A percentile compares a stretch with the other conserved stretches of the same genome.
phyloP scores from a whole-genome alignment of 2,888 invertebrate species.

The Rhopalosiphum nymphaeae region DNA sequence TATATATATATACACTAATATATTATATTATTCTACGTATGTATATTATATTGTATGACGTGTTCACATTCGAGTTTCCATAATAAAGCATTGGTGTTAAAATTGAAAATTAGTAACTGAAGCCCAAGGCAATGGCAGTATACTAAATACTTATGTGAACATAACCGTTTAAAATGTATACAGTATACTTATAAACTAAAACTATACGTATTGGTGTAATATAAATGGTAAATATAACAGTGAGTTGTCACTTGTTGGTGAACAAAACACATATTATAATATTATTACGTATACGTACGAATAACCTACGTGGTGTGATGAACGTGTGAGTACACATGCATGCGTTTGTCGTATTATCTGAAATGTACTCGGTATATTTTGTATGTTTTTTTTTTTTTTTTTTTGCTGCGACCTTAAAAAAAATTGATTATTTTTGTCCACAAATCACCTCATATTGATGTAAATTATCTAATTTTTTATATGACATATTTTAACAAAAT shows the following conservation, averaged over 20 bases:
- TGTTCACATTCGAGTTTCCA: slow-evolving; percentile 4
- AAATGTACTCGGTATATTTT: too few species aligned
- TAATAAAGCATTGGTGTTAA: slow-evolving; percentile 4
- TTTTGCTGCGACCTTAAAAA: background rate
- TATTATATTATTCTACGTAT: background rate
- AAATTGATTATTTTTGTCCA: background rate
- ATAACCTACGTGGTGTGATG: background rate
- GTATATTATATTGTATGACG: background rate
- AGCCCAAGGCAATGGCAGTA: background rate
- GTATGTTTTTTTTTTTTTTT: background rate
- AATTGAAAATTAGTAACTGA: background rate
- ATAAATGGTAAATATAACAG: background rate
- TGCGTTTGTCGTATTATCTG: background rate
- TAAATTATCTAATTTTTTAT: background rate
- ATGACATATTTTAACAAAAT: too few species aligned
- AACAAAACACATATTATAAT: background rate
- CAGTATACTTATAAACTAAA: background rate
- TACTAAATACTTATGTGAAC: background rate
- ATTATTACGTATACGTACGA: background rate
- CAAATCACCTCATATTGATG: background rate
- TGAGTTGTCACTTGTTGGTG: background rate
- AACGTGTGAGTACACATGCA: background rate
- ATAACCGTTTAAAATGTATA: background rate
- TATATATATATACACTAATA: background rate
- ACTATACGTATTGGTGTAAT: background rate